Conservation (phyloP, 2,797 vertebrate genomes). For the Microcaecilia unicolor region DNA sequence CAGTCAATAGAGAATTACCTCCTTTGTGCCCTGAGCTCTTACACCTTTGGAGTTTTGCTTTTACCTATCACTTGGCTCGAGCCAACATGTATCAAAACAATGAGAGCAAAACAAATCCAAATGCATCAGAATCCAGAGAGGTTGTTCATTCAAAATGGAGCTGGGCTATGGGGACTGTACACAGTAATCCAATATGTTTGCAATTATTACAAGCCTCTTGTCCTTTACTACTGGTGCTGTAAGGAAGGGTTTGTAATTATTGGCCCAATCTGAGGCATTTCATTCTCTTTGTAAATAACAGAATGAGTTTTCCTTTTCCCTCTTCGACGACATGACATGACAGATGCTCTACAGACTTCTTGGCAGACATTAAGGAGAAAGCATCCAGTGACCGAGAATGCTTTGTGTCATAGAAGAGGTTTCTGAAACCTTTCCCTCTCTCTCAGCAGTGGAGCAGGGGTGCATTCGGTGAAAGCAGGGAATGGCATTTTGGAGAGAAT, state of each 20-base stretch:
- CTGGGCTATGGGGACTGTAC: constrained; percentile 22
- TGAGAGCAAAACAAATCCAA: constrained; percentile 15
- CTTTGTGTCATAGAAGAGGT: constrained; percentile 38
- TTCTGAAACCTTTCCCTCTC: constrained; percentile 34
- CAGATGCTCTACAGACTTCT: constrained; percentile 27
- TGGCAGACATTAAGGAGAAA: constrained; percentile 25
- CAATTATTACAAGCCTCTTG: constrained; percentile 28
- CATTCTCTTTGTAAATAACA: constrained; percentile 26
- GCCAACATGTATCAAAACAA: no score
- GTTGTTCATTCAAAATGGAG: constrained; percentile 19
- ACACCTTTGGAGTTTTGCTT: no score
- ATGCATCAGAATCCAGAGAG: not conserved
- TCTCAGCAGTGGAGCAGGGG: constrained; percentile 27
- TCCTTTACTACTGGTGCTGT: constrained; percentile 18
- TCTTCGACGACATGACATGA: constrained; percentile 17
- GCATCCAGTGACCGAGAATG: constrained; percentile 29
- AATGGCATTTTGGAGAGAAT: constrained; percentile 46
- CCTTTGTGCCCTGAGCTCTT: no score
- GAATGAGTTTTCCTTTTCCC: constrained; percentile 15
- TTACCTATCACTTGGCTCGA: no score
- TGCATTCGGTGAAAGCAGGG: constrained; percentile 21
- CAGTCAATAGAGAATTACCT: no score
- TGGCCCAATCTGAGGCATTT: constrained; percentile 26
- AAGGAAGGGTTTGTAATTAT: constrained; percentile 22
- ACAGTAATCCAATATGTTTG: constrained; percentile 16